Percentiles rank a stretch among this genome's conserved stretches.
Evolutionary conservation across 2,888 invertebrate genomes (phyloP).

Genomic region (Ornithoptera alexandrae): DNA sequence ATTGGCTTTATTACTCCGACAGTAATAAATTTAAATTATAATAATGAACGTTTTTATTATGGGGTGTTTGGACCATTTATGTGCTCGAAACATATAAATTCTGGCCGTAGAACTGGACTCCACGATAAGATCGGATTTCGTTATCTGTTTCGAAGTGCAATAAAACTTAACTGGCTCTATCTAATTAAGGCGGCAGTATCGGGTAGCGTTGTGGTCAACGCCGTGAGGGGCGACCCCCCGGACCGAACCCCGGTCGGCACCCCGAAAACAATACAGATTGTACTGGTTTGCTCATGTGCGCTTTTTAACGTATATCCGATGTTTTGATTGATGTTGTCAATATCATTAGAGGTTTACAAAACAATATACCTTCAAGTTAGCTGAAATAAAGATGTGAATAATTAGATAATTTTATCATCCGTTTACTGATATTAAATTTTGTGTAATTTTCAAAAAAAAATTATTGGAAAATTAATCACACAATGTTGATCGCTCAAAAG

Average conservation of each 20-base stretch:
- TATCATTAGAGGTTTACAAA: no score
- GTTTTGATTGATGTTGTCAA: no score
- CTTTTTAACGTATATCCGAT: neutral
- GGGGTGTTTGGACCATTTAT: neutral
- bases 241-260: slow-evolving; percentile 16
- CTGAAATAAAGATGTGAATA: no score
- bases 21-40: neutral
- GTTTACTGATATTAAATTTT: no score
- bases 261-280: slow-evolving; percentile 9
- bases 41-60: neutral
- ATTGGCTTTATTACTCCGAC: neutral
- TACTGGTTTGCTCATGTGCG: neutral
- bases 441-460: no score
- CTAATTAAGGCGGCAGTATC: slow-evolving; percentile 28
- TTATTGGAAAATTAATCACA: no score
- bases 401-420: no score
- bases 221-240: slow-evolving; percentile 4
- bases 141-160: slow-evolving; percentile 26
- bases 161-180: slow-evolving; percentile 30
- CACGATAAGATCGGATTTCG: slow-evolving; percentile 27
- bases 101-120: slow-evolving; percentile 11
- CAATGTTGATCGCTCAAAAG: no score
- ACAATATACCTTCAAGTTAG: no score
- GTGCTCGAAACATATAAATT: neutral
- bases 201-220: slow-evolving; percentile 27